Evolutionary conservation across 2,888 invertebrate species (phyloP), one percentile per base, ranked within the genome.

Genomic region (Drosophila affinis): DNA sequence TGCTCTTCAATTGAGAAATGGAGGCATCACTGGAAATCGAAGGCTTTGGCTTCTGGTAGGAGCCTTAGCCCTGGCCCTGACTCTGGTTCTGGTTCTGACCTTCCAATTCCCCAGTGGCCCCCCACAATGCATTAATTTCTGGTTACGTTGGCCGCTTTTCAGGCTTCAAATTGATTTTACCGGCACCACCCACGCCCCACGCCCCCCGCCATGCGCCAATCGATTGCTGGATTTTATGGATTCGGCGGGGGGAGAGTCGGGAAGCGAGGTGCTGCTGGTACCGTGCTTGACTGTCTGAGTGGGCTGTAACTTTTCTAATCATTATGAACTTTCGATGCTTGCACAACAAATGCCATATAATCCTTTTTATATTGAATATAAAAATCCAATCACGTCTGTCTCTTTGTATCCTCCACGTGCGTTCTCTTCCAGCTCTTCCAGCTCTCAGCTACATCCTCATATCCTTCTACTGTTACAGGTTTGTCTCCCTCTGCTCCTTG

Each of bases 341-440:
- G 76, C 77, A 75, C 56, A 76, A 76, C 68, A 80, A 85, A 72
- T 53, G 71, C 76, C 71, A 70, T 78, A 76, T 87, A 84, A 84
- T 85, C 87, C 87, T 83, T 85, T 85, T 77, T 83, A 85, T 85
- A 87, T 85, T 85, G 81, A 85, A 87, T 87, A 87, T 78, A 87
- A 85, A 85, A 85, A 85, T 79, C 86, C 86, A 85, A 85, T 85
- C 85, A 87, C 87, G 85, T 87, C 75, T 77, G 72, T 70, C 60
- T 76, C 67, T 12, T 6, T 39, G 14, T 39, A n/a, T n/a, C 39
- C n/a, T 39, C 39, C 39, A 39, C 48, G 29, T 46, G 18, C 46
- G 10, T 46, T 46, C 46, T 18, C 14, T n/a, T 45, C 45, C 45
- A 1, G n/a, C 24, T 24, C 24, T 9, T 2, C 2, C 29, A 32